Evolutionary conservation across 2,797 vertebrate species (phyloP).

Genomic region (Mormyrops attenuatus): DNA sequence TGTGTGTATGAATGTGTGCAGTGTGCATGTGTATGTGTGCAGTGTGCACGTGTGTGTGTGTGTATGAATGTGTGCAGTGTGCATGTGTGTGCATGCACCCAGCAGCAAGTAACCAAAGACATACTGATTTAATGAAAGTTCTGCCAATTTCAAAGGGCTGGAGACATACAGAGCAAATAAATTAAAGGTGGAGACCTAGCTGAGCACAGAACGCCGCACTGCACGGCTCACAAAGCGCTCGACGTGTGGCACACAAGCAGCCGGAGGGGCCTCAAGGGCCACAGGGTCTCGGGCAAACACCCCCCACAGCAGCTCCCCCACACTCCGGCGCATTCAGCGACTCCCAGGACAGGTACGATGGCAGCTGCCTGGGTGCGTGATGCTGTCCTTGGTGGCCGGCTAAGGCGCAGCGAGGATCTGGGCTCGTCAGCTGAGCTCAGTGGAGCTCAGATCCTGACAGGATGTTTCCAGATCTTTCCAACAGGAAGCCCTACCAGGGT

Average conservation of each 20-base stretch:
- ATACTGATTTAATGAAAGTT: background rate
- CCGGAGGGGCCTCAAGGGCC: background rate
- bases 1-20: background rate
- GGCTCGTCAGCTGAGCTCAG: background rate
- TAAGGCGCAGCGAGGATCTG: background rate
- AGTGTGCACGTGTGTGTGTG: no score
- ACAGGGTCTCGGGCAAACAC: background rate
- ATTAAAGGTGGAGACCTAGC: background rate
- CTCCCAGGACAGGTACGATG: background rate
- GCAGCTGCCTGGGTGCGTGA: background rate
- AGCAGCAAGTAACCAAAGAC: background rate
- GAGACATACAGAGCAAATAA: background rate
- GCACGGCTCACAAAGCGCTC: background rate
- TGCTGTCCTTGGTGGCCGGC: background rate
- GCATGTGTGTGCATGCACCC: background rate
- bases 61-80: background rate
- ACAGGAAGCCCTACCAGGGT: background rate
- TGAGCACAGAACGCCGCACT: background rate
- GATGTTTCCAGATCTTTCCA: background rate
- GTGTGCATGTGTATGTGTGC: no score
- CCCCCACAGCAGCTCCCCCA: background rate
- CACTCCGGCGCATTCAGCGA: background rate
- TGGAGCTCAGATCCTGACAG: background rate
- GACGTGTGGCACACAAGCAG: background rate
- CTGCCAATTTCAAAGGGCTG: background rate